A percentile compares a stretch with the other conserved stretches of the same genome.
phyloP scores from a whole-genome alignment of 1,140 invertebrate species.

The Ips nitidus region DNA sequence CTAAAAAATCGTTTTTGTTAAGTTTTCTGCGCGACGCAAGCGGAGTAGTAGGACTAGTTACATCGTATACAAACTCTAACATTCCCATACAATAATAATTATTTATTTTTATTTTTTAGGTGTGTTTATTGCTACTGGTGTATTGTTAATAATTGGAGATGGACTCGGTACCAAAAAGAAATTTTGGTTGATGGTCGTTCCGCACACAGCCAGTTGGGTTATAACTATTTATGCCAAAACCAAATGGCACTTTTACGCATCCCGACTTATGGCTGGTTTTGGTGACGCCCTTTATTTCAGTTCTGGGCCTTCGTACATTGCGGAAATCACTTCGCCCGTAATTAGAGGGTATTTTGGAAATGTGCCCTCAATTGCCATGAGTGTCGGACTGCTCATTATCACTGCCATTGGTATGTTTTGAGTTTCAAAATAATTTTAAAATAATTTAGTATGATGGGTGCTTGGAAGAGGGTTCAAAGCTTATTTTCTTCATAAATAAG shows the following conservation, averaged over 20 bases:
- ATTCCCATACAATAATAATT: too few species aligned
- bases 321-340: conserved; percentile 36
- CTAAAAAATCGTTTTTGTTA: too few species aligned
- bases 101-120: conserved; percentile 5
- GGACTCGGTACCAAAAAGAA: not conserved
- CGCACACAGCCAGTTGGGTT: conserved; percentile 9
- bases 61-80: too few species aligned
- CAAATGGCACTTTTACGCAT: conserved; percentile 10
- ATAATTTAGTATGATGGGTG: too few species aligned
- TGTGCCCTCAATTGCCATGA: not conserved
- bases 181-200: not conserved
- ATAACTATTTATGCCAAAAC: conserved; percentile 9
- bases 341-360: conserved; percentile 41
- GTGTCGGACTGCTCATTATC: not conserved
- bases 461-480: too few species aligned
- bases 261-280: conserved; percentile 24
- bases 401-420: conserved; percentile 1
- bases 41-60: too few species aligned
- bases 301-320: conserved; percentile 36
- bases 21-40: too few species aligned
- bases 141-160: not conserved
- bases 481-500: too few species aligned
- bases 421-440: too few species aligned
- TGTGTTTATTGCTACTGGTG: not conserved
- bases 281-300: conserved; percentile 36